Percentiles rank a stretch among this genome's conserved stretches.
phyloP scores from a whole-genome alignment of 2,113 vertebrate species.

The Solea senegalensis region DNA sequence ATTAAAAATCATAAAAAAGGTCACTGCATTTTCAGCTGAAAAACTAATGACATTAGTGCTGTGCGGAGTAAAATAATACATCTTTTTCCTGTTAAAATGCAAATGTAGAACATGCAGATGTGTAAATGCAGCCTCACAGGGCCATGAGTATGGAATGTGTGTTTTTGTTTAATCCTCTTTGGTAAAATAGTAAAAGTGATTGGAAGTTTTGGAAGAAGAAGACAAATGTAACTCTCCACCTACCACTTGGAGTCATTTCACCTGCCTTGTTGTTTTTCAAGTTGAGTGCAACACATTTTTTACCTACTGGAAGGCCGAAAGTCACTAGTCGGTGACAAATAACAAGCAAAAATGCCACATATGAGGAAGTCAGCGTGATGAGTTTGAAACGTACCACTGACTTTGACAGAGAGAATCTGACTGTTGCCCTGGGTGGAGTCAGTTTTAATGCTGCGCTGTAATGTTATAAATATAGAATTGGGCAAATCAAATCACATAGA shows the following conservation, averaged over 20 bases:
- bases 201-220: not conserved
- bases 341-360: not conserved
- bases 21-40: not conserved
- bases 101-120: not conserved
- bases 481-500: not conserved
- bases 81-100: too few species aligned
- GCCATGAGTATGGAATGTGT: not conserved
- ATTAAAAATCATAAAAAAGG: not conserved
- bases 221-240: not conserved
- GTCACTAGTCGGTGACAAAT: not conserved
- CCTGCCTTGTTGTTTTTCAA: not conserved
- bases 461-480: not conserved
- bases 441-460: constrained; percentile 9
- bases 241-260: not conserved
- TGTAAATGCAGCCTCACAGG: not conserved
- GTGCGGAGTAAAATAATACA: not conserved
- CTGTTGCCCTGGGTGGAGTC: not conserved
- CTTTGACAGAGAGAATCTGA: not conserved
- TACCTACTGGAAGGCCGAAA: not conserved
- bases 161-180: not conserved
- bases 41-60: not conserved
- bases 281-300: constrained; percentile 1
- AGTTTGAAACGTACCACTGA: too few species aligned
- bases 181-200: not conserved
- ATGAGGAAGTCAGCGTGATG: not conserved